Percentiles rank a stretch among this genome's conserved stretches.
These are phyloP conservation scores for Cyanoramphus novaezelandiae DNA, from an alignment of 2,113 vertebrate species.

Conservation along the genomic window DNA sequence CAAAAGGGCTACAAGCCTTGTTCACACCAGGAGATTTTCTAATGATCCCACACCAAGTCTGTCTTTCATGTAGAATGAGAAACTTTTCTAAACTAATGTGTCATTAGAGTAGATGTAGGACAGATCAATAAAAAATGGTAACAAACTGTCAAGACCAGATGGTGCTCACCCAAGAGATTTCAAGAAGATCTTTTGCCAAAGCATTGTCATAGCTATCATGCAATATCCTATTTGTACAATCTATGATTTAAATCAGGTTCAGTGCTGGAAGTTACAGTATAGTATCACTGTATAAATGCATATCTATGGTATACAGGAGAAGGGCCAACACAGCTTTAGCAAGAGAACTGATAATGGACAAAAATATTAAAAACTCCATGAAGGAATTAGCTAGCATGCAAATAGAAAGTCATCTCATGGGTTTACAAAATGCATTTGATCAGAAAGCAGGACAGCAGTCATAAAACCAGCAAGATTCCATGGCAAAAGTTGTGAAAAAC, in stretches of 20 bases:
- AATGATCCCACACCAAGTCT: background rate
- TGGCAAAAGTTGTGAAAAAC: background rate
- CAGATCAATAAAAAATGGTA: background rate
- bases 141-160: slow-evolving; percentile 18
- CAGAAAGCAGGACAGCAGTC: background rate
- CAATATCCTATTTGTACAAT: background rate
- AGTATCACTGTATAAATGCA: background rate
- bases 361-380: background rate
- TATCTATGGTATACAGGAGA: background rate
- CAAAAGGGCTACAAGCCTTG: background rate
- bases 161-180: background rate
- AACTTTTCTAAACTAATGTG: background rate
- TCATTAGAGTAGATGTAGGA: background rate
- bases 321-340: background rate
- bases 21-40: background rate
- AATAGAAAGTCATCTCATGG: background rate
- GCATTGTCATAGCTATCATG: background rate
- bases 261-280: background rate
- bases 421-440: background rate
- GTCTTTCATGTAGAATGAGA: background rate
- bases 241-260: background rate
- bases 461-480: background rate
- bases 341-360: background rate
- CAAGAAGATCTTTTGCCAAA: background rate
- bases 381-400: background rate